Conservation (phyloP, 1,140 invertebrate genomes). For the Helicoverpa armigera region DNA sequence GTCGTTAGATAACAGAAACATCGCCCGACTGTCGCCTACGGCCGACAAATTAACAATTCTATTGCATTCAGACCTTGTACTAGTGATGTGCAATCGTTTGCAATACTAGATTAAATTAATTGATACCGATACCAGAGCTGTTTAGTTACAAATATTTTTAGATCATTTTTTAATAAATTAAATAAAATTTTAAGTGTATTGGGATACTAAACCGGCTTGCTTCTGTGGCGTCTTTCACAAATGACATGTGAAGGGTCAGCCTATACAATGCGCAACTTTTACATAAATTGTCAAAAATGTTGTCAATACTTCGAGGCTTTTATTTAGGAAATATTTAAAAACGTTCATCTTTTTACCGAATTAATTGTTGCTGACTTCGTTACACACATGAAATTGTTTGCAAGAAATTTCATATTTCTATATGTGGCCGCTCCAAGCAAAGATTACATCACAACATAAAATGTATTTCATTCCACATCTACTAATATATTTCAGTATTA, state of each 20-base stretch:
- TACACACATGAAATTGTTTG: neutral
- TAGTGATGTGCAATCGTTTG: conserved; percentile 18
- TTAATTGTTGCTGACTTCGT: neutral
- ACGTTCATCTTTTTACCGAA: neutral
- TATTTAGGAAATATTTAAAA: neutral
- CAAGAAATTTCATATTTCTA: neutral
- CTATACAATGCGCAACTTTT: too few relatives aligned
- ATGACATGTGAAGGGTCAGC: too few relatives aligned
- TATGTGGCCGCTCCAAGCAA: neutral
- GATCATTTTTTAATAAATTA: too few relatives aligned
- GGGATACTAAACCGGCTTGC: too few relatives aligned
- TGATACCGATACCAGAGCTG: conserved; percentile 3
- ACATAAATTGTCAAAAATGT: too few relatives aligned
- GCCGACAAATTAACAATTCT: conserved; percentile 39
- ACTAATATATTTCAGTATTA: neutral
- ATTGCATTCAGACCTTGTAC: conserved; percentile 16
- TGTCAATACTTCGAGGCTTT: too few relatives aligned
- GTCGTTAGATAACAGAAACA: too few relatives aligned
- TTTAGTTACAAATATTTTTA: neutral
- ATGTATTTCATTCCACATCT: neutral
- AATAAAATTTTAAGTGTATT: too few relatives aligned
- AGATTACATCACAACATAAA: conserved; percentile 2
- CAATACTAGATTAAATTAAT: neutral
- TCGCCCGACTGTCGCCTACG: conserved; percentile 17
- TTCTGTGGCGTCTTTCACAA: too few relatives aligned